Percentiles rank a stretch among this genome's conserved stretches.
phyloP scores from a whole-genome alignment of 2,888 invertebrate genomes.

The Oxytorus armatus region DNA sequence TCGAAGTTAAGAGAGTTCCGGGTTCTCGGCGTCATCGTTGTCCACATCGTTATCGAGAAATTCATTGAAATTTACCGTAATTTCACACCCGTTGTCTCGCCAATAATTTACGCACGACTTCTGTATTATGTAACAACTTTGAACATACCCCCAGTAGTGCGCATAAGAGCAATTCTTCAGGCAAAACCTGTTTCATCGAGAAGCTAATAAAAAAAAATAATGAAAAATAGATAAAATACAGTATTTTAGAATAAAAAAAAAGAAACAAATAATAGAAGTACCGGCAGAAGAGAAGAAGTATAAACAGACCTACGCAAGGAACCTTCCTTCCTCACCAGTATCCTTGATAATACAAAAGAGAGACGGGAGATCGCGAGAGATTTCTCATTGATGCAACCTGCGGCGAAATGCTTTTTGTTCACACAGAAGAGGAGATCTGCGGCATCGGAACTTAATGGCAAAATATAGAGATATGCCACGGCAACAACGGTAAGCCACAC shows the following conservation, averaged over 20 bases:
- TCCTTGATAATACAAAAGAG: slow-evolving; percentile 21
- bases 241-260: slow-evolving; percentile 10
- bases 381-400: slow-evolving; percentile 44
- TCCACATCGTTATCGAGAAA: slow-evolving; percentile 42
- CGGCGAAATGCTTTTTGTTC: slow-evolving; percentile 63
- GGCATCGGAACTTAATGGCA: slow-evolving; percentile 75
- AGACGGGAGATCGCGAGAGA: slow-evolving; percentile 28
- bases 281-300: slow-evolving; percentile 15
- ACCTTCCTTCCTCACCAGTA: slow-evolving; percentile 13
- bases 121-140: slow-evolving; percentile 17
- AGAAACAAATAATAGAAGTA: no score
- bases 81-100: slow-evolving; percentile 41
- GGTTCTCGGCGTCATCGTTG: slow-evolving; percentile 54
- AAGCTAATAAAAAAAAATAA: slow-evolving; percentile 28
- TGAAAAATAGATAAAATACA: slow-evolving; percentile 22
- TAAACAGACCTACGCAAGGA: slow-evolving; percentile 19
- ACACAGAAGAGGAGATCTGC: slow-evolving; percentile 37
- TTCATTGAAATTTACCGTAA: slow-evolving; percentile 67
- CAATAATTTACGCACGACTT: slow-evolving; percentile 44
- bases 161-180: slow-evolving; percentile 4
- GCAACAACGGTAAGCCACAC: slow-evolving; percentile 57
- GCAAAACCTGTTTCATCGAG: slow-evolving; percentile 49
- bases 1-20: slow-evolving; percentile 60
- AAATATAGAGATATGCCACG: slow-evolving; percentile 75
- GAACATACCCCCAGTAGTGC: slow-evolving; percentile 14